Evolutionary conservation across 2,113 vertebrate genomes (phyloP).

Genomic region (Chaenogobius annularis): DNA sequence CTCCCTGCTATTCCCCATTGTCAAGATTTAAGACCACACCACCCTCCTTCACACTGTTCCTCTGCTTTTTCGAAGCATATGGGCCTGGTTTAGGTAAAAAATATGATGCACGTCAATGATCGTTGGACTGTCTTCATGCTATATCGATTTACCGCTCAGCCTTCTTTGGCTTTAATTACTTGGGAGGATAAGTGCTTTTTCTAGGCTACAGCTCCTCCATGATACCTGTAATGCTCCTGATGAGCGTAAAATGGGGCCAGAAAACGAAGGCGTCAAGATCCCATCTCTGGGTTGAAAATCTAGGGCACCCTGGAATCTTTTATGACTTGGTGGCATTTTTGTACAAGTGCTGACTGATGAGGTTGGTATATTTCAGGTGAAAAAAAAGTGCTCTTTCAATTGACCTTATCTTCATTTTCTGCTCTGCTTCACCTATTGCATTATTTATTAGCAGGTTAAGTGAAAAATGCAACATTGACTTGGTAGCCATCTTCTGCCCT

Average conservation of each 20-base stretch:
- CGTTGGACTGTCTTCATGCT: neutral
- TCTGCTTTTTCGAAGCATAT: neutral
- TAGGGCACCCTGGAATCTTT: slow-evolving; percentile 34
- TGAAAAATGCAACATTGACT: slow-evolving; percentile 33
- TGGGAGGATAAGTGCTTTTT: neutral
- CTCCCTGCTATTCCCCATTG: slow-evolving; percentile 45
- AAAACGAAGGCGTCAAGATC: neutral
- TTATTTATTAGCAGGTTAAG: slow-evolving; percentile 46
- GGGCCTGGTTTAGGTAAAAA: slow-evolving; percentile 12
- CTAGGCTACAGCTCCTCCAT: neutral
- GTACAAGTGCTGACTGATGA: slow-evolving; percentile 5
- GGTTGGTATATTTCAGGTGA: neutral
- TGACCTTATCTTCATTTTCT: neutral
- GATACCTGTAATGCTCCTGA: slow-evolving; percentile 24
- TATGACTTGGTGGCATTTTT: slow-evolving; percentile 5
- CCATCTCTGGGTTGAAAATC: slow-evolving; percentile 13
- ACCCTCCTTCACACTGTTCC: neutral
- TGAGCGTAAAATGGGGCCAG: slow-evolving; percentile 31
- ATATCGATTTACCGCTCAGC: neutral
- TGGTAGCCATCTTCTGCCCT: neutral
- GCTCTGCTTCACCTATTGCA: slow-evolving; percentile 27
- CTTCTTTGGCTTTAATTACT: slow-evolving; percentile 18
- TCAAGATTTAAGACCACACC: slow-evolving; percentile 42
- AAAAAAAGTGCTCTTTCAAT: neutral
- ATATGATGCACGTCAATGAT: neutral